Conservation (phyloP, 1,140 invertebrate genomes). For the Sitophilus oryzae region DNA sequence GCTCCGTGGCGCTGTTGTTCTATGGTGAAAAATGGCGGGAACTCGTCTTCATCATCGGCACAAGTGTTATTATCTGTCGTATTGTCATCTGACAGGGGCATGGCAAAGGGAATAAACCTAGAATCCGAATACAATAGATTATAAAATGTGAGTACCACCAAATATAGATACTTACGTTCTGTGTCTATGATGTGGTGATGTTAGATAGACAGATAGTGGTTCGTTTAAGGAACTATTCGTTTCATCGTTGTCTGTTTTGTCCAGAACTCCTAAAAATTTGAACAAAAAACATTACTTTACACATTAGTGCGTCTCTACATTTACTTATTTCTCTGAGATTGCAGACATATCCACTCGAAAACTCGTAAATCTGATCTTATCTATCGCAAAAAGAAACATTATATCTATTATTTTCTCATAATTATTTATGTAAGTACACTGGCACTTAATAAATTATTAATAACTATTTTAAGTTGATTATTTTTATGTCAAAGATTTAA, state of each 20-base stretch:
- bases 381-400: too few relatives aligned
- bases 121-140: neutral
- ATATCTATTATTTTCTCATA: too few relatives aligned
- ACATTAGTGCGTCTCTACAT: too few relatives aligned
- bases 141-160: neutral
- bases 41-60: conserved; percentile 45
- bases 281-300: too few relatives aligned
- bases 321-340: too few relatives aligned
- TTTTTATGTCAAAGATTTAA: too few relatives aligned
- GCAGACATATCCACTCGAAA: too few relatives aligned
- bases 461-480: too few relatives aligned
- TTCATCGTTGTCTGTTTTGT: neutral
- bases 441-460: too few relatives aligned
- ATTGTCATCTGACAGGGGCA: neutral
- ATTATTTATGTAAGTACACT: too few relatives aligned
- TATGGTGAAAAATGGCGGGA: conserved; percentile 53
- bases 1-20: conserved; percentile 58
- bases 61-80: neutral
- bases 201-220: neutral
- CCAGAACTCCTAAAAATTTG: neutral
- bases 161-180: neutral
- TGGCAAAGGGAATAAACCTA: neutral
- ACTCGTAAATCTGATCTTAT: too few relatives aligned
- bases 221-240: neutral
- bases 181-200: neutral